Conservation (phyloP, 2,113 vertebrate species). For the Callipepla squamata region DNA sequence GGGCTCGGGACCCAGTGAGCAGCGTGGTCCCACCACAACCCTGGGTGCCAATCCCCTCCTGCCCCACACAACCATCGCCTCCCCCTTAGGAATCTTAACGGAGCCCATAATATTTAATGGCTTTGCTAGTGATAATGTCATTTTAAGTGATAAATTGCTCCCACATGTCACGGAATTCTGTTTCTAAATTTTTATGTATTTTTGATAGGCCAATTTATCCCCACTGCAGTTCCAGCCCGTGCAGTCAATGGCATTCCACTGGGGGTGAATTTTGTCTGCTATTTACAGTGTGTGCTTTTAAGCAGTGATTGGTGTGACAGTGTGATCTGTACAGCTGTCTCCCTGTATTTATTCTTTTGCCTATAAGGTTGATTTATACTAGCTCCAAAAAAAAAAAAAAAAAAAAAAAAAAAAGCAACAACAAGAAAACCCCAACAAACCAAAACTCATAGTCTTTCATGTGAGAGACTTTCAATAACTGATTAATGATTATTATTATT, state of each 20-base stretch:
- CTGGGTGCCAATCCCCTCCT: not conserved
- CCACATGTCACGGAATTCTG: constrained; percentile 36
- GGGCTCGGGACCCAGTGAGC: not conserved
- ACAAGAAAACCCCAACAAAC: no score
- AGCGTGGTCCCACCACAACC: rapidly evolving
- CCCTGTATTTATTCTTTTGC: constrained; percentile 73
- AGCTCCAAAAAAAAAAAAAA: not conserved
- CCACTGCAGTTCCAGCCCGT: constrained; percentile 16
- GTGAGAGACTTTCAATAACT: constrained; percentile 63
- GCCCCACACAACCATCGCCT: not conserved
- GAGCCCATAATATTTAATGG: constrained; percentile 50
- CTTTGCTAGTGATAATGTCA: constrained; percentile 47
- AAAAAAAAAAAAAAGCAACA: not conserved
- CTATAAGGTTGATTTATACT: constrained; percentile 64
- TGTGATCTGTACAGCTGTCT: constrained; percentile 73
- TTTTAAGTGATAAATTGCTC: constrained; percentile 59
- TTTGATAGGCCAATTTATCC: constrained; percentile 69
- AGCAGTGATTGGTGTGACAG: constrained; percentile 67
- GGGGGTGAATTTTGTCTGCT: constrained; percentile 68
- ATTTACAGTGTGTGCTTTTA: constrained; percentile 67
- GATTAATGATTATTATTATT: constrained; percentile 32
- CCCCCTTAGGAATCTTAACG: not conserved
- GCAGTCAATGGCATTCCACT: constrained; percentile 62
- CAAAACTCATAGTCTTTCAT: constrained; percentile 22
- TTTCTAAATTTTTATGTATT: constrained; percentile 71